Evolutionary conservation across 2,888 invertebrate species (phyloP).

Genomic region (Drosophila differens): DNA sequence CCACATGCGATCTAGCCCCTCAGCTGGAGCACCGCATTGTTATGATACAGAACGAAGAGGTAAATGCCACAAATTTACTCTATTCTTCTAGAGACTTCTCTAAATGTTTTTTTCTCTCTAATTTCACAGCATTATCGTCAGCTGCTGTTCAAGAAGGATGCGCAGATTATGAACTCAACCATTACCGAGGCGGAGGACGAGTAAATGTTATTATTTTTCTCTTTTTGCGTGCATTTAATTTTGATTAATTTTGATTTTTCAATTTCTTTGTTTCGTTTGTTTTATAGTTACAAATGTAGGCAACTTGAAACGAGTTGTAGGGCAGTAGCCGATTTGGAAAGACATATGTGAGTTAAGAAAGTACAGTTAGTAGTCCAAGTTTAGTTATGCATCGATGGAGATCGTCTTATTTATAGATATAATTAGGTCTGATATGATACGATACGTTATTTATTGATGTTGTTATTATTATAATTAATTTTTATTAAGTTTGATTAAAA

Average conservation of each 20-base stretch:
- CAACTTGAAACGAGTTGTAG: constrained; percentile 51
- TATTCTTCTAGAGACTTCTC: background rate
- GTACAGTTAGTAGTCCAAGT: constrained; percentile 33
- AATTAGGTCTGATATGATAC: constrained; percentile 26
- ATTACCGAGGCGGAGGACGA: constrained; percentile 90
- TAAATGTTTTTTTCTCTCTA: background rate
- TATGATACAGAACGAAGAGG: constrained; percentile 90
- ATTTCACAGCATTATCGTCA: constrained; percentile 81
- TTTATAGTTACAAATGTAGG: constrained; percentile 60
- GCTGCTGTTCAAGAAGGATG: constrained; percentile 83
- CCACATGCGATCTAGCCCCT: constrained; percentile 92
- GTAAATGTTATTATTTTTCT: constrained; percentile 65
- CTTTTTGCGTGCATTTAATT: constrained; percentile 57
- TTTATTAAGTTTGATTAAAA: constrained; percentile 47
- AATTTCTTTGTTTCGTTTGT: constrained; percentile 28
- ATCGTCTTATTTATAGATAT: constrained; percentile 26
- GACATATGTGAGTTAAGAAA: constrained; percentile 51
- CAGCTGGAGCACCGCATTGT: constrained; percentile 93
- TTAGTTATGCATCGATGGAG: constrained; percentile 55
- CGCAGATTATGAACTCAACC: constrained; percentile 88
- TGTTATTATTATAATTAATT: constrained; percentile 47
- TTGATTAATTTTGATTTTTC: constrained; percentile 51
- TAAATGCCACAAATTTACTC: constrained; percentile 75
- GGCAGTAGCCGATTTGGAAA: constrained; percentile 52
- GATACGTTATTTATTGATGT: constrained; percentile 62